Evolutionary conservation across 2,888 invertebrate species (phyloP), one percentile per base, ranked within the genome.

Genomic region (Horisme vitalbata): DNA sequence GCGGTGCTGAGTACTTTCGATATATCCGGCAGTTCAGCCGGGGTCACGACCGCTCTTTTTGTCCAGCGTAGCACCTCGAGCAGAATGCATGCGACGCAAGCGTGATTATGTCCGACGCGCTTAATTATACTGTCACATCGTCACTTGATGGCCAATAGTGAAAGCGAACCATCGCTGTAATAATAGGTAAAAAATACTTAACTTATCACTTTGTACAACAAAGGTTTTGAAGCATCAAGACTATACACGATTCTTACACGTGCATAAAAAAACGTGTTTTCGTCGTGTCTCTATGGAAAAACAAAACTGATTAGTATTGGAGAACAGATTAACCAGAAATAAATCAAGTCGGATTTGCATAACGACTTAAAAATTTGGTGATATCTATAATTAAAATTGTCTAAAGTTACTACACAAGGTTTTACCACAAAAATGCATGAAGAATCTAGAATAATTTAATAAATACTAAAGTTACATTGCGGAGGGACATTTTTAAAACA

Each of bases 41-140:
- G 75, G 87, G 88, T 88, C 88, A 79, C 71, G 84, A 82, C 78
- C 83, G 77, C 69, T 78, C 80, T 82, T 83, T 85, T 83, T 82
- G 79, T 80, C 76, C 80, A 63, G 63, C 68, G 62, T 64, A 65
- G 63, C 59, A 59, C 35, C 38, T 31, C 41, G 38, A 27, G 52
- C 62, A 59, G 66, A 66, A 59, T 69, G 68, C 78, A 79, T 79
- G 83, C 77, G 80, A 79, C 75, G 75, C 75, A 68, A 63, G 70
- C 79, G 78, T 83, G 85, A 82, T 84, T 84, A 77, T 80, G 75
- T 81, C 75, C 79, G 79, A 79, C 79, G 75, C 79, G 83, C 82
- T 85, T 88, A 89, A 89, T 89, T 89, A 88, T 83, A 81, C 83
- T 87, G 87, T 88, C 88, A 84, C 75, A 83, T 81, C 80, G 83